Conservation (phyloP, 2,888 invertebrate genomes). For the Alitta virens region DNA sequence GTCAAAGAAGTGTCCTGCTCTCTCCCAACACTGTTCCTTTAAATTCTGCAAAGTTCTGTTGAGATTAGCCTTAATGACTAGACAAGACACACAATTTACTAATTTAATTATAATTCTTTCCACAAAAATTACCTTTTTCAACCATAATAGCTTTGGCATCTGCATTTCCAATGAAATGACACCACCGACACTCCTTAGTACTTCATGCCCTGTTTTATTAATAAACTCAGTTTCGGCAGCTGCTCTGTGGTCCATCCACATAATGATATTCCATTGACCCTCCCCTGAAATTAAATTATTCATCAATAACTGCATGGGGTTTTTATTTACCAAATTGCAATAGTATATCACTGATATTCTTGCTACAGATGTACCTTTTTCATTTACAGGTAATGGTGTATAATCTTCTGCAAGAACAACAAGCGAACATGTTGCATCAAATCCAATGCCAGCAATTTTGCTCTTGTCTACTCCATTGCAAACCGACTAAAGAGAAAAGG, state of each 20-base stretch:
- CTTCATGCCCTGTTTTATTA: slow-evolving; percentile 72
- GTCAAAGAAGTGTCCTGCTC: slow-evolving; percentile 79
- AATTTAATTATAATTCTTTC: too few species aligned
- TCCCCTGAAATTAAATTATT: slow-evolving; percentile 59
- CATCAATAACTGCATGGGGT: background rate
- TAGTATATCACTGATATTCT: too few species aligned
- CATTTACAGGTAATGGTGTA: slow-evolving; percentile 48
- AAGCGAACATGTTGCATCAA: slow-evolving; percentile 93
- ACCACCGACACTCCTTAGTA: slow-evolving; percentile 84
- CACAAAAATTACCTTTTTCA: slow-evolving; percentile 64
- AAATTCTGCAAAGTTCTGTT: slow-evolving; percentile 42
- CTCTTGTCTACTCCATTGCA: slow-evolving; percentile 25
- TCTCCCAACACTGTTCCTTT: slow-evolving; percentile 64
- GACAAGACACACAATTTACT: too few species aligned
- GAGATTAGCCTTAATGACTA: too few species aligned
- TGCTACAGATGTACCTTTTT: slow-evolving; percentile 44
- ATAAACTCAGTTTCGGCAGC: slow-evolving; percentile 76
- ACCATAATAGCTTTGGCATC: slow-evolving; percentile 89
- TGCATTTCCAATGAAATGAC: slow-evolving; percentile 96
- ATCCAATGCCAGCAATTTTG: slow-evolving; percentile 71
- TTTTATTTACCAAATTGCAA: too few species aligned
- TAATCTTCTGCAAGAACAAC: slow-evolving; percentile 74
- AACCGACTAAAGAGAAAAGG: background rate
- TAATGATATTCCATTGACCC: slow-evolving; percentile 60
- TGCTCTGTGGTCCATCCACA: slow-evolving; percentile 58